Conservation (phyloP, 2,113 vertebrate genomes). For the Chaetodon trifascialis region DNA sequence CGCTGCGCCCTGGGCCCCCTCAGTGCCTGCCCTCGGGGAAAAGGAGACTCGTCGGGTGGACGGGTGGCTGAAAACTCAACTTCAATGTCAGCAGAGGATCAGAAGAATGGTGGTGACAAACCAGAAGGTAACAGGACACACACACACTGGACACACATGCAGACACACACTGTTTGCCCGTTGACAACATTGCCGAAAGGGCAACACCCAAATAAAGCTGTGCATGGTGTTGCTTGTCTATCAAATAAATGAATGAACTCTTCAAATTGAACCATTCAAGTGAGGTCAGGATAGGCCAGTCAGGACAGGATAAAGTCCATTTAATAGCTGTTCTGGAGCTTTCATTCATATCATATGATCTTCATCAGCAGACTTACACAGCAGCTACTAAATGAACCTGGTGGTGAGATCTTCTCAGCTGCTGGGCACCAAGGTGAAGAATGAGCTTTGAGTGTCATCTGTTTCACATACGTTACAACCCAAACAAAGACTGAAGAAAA, state of each 20-base stretch:
- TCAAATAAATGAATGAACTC: slow-evolving; percentile 42
- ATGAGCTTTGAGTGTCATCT: too few relatives aligned
- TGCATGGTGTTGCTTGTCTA: neutral
- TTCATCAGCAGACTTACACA: neutral
- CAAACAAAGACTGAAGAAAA: neutral
- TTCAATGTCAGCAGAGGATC: slow-evolving; percentile 82
- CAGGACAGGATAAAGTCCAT: neutral
- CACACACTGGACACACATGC: slow-evolving; percentile 15
- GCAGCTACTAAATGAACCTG: neutral
- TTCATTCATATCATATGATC: neutral
- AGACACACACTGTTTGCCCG: slow-evolving; percentile 37
- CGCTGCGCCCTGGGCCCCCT: slow-evolving; percentile 30
- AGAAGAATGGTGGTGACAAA: slow-evolving; percentile 74
- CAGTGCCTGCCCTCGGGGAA: slow-evolving; percentile 55
- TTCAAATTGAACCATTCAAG: neutral
- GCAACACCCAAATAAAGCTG: slow-evolving; percentile 54
- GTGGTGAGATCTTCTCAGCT: neutral
- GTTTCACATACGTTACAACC: neutral
- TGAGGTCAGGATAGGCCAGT: neutral
- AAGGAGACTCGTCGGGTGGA: slow-evolving; percentile 60
- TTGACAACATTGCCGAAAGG: slow-evolving; percentile 22
- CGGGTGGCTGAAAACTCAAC: slow-evolving; percentile 65
- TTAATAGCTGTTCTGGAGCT: neutral
- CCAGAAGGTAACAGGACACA: slow-evolving; percentile 75
- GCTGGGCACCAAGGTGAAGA: too few relatives aligned